Conservation (phyloP, 2,888 invertebrate species). For the Frankliniella intonsa region DNA sequence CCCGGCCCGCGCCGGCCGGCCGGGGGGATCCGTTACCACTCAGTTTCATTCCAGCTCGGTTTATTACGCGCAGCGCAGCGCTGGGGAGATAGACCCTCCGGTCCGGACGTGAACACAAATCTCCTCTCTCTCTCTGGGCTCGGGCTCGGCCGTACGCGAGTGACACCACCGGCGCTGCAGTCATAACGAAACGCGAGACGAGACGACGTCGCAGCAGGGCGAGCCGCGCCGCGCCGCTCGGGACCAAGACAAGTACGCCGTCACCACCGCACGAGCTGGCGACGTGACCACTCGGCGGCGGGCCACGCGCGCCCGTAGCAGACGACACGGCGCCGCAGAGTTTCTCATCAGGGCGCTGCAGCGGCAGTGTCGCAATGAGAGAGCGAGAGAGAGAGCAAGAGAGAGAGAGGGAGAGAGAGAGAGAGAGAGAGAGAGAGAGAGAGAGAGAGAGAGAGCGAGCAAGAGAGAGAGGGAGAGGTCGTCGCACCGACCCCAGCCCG, state of each 20-base stretch:
- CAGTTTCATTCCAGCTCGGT: constrained; percentile 1
- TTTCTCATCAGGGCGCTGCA: too few species aligned
- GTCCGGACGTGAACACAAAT: neutral
- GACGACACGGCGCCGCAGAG: too few species aligned
- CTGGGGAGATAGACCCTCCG: neutral
- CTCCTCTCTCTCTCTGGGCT: neutral
- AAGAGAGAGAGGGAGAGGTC: neutral
- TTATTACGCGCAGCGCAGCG: neutral
- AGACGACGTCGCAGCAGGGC: neutral
- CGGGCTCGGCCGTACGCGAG: too few species aligned
- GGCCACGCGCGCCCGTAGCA: too few species aligned
- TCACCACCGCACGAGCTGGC: too few species aligned
- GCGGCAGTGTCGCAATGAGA: too few species aligned
- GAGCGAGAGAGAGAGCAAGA: neutral
- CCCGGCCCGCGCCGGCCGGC: too few species aligned
- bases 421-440: neutral
- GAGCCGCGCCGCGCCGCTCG: too few species aligned
- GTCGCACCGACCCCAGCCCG: neutral
- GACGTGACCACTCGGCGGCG: too few species aligned
- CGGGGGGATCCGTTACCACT: neutral
- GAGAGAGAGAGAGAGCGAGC: neutral
- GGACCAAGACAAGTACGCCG: too few species aligned
- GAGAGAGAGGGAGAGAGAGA: neutral
- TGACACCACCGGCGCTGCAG: neutral
- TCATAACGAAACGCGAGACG: neutral